Evolutionary conservation across 2,888 invertebrate genomes (phyloP), one percentile per base, ranked within the genome.

Genomic region (Philopedon plagiatum): DNA sequence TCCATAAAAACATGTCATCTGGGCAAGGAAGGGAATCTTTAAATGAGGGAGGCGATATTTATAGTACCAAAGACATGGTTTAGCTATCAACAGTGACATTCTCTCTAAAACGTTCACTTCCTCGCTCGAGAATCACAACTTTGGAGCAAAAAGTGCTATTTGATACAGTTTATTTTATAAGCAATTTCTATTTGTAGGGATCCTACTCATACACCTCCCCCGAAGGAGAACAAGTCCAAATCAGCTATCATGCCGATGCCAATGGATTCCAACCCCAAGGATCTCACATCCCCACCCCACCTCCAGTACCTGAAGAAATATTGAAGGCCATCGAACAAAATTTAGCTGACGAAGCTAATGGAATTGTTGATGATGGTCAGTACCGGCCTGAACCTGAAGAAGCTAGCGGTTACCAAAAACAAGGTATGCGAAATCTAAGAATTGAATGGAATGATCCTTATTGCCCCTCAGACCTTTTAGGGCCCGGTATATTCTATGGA

Each of bases 291-390:
- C 90, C 90, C 13, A 89, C 89, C 0, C 87, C 90, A 0, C 89
- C 90, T 0, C 89, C 89, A 34, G 88, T 90, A 75, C 89, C 90
- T 0, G 88, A 87, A 67, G 89, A 86, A 23, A 90, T 90, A 76
- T 84, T 87, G 44, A 86, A 86, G 61, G 77, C 81, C 7, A 64
- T 81, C 46, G 78, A 80, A 68, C 78, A 79, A 54, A 81, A 81
- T 68, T 68, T 78, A 34, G 79, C 78, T 19, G 80, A 80, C 39
- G 82, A 81, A 75, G 81, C 80, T 21, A 76, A 76, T 39, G 79
- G 79, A 54, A 74, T 79, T 7, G 75, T 74, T 4, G 79, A 79
- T 68, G 78, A 79, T 72, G 79, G 79, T 5, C 76, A 77, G 19
- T 79, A 79, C 65, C 74, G 75, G 39, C 72, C 65, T 8, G 46